phyloP scores from a whole-genome alignment of 2,797 vertebrate genomes.

The Synanceia verrucosa region DNA sequence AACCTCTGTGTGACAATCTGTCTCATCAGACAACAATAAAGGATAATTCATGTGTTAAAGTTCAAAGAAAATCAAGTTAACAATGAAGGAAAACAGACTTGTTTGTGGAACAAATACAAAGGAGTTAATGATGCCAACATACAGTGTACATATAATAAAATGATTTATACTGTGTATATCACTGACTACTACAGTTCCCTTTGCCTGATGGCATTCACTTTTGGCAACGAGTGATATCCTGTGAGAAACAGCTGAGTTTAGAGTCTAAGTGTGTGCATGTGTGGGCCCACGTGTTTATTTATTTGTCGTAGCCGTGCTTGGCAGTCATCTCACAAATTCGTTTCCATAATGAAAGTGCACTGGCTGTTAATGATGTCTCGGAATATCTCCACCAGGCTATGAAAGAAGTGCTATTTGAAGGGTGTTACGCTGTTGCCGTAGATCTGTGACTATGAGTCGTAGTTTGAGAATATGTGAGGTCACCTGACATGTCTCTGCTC shows the following conservation, averaged over 20 bases:
- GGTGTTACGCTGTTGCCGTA: background rate
- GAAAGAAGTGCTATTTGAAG: background rate
- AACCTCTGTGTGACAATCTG: background rate
- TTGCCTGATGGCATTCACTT: background rate
- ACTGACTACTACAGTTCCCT: background rate
- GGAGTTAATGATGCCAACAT: background rate
- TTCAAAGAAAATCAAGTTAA: background rate
- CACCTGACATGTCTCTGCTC: conserved; percentile 3
- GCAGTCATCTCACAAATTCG: conserved; percentile 26
- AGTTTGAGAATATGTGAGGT: background rate
- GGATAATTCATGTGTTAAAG: background rate
- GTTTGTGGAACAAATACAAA: background rate
- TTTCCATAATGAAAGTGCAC: conserved; percentile 7
- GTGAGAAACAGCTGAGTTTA: conserved; percentile 17
- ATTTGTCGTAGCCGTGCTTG: conserved; percentile 30
- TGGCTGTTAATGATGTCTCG: conserved; percentile 19
- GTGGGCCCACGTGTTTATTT: conserved; percentile 31
- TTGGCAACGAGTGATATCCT: background rate
- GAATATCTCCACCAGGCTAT: conserved; percentile 11
- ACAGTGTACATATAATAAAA: background rate
- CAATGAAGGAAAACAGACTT: background rate
- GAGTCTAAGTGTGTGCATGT: conserved; percentile 6
- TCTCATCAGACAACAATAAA: background rate
- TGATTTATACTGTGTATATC: background rate
- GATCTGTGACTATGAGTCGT: background rate